Conservation (phyloP, 1,140 invertebrate species). For the Drosophila pandora region DNA sequence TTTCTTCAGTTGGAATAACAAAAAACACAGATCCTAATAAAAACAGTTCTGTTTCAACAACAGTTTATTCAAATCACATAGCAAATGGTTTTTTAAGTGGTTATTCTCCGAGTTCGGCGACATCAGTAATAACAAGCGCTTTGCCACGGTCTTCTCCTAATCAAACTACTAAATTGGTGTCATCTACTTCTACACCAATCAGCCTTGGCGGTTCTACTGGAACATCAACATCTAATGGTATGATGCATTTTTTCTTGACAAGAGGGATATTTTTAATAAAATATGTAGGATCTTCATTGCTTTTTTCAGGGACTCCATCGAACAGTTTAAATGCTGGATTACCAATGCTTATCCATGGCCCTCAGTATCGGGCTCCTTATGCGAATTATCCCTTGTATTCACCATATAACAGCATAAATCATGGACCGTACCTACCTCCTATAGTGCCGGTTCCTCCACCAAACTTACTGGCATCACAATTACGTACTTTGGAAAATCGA, state of each 20-base stretch:
- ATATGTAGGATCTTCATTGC: slow-evolving; percentile 39
- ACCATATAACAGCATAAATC: slow-evolving; percentile 88
- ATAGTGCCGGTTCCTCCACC: slow-evolving; percentile 85
- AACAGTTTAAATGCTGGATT: slow-evolving; percentile 83
- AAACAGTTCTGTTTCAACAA: slow-evolving; percentile 14
- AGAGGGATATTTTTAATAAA: slow-evolving; percentile 46
- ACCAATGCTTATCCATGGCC: slow-evolving; percentile 86
- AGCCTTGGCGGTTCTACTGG: slow-evolving; percentile 31
- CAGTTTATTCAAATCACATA: slow-evolving; percentile 21
- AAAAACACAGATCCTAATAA: slow-evolving; percentile 48
- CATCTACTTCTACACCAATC: slow-evolving; percentile 3
- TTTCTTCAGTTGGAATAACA: slow-evolving; percentile 34
- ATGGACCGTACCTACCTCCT: slow-evolving; percentile 87
- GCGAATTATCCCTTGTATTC: slow-evolving; percentile 88
- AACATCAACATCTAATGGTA: slow-evolving; percentile 2
- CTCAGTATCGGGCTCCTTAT: slow-evolving; percentile 87
- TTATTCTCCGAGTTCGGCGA: slow-evolving; percentile 30
- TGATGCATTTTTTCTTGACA: slow-evolving; percentile 20
- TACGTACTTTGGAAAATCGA: slow-evolving; percentile 86
- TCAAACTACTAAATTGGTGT: slow-evolving; percentile 33
- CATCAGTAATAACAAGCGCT: slow-evolving; percentile 22
- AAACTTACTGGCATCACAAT: slow-evolving; percentile 85
- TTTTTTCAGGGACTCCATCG: slow-evolving; percentile 64
- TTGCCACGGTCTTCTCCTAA: slow-evolving; percentile 50
- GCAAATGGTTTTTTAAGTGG: slow-evolving; percentile 60